Percentiles rank a stretch among this genome's conserved stretches.
Conservation (phyloP, 2,888 invertebrate species). For the Coenonympha glycerion region DNA sequence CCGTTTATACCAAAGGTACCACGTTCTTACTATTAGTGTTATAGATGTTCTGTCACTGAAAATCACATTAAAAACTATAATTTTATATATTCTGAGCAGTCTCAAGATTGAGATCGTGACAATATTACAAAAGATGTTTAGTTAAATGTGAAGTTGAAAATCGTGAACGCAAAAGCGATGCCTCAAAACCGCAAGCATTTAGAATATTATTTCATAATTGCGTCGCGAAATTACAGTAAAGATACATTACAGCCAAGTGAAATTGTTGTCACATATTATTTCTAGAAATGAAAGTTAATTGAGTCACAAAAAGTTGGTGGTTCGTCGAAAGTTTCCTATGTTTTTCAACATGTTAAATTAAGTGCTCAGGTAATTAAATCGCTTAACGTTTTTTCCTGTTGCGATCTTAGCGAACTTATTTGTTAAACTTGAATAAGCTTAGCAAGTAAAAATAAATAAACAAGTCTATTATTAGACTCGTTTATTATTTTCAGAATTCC, state of each 20-base stretch:
- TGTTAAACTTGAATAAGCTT: background rate
- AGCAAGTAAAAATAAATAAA: too few relatives aligned
- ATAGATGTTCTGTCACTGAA: too few relatives aligned
- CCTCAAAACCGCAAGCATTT: too few relatives aligned
- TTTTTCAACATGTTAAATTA: background rate
- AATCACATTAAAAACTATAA: too few relatives aligned
- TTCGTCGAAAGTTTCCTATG: background rate
- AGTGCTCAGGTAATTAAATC: background rate
- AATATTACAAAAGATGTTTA: too few relatives aligned
- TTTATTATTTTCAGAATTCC: background rate
- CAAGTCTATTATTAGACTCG: too few relatives aligned
- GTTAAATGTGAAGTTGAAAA: too few relatives aligned
- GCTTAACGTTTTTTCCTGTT: background rate
- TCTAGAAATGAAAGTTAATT: background rate
- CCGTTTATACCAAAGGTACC: slow-evolving; percentile 82
- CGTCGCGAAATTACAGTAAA: background rate
- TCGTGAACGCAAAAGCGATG: too few relatives aligned
- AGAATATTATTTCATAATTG: too few relatives aligned
- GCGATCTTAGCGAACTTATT: slow-evolving; percentile 3
- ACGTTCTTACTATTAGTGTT: background rate
- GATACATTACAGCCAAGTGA: background rate
- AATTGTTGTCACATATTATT: background rate
- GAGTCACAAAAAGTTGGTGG: background rate
- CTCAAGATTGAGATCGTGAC: too few relatives aligned
- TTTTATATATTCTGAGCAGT: too few relatives aligned